A percentile compares a stretch with the other conserved stretches of the same genome.
Conservation (phyloP, 2,888 invertebrate genomes). For the Lucinisca nassula region DNA sequence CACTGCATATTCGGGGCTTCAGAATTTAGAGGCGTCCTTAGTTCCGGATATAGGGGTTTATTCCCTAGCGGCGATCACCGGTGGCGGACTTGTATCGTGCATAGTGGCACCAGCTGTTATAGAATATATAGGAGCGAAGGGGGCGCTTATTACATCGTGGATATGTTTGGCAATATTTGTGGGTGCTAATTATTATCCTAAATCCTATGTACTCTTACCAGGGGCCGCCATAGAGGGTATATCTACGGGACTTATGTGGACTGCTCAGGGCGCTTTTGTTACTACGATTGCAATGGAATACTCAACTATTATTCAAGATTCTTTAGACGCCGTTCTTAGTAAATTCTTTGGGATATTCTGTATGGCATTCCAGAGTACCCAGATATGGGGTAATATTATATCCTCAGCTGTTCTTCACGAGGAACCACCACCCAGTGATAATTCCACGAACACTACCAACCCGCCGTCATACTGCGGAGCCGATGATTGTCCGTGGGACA, state of each 20-base stretch:
- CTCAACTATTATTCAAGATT: constrained; percentile 63
- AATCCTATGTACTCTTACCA: constrained; percentile 70
- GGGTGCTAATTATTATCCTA: constrained; percentile 75
- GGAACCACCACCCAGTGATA: not conserved
- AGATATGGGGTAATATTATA: constrained; percentile 75
- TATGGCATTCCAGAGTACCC: constrained; percentile 77
- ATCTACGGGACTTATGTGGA: constrained; percentile 77
- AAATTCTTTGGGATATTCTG: constrained; percentile 76
- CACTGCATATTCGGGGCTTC: constrained; percentile 75
- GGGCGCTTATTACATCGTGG: constrained; percentile 73
- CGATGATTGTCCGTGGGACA: constrained; percentile 68
- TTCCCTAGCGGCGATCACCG: constrained; percentile 76
- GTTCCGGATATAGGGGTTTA: constrained; percentile 74
- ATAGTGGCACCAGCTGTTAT: constrained; percentile 76
- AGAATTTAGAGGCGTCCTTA: constrained; percentile 74
- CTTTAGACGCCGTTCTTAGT: constrained; percentile 70
- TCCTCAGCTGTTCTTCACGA: constrained; percentile 66
- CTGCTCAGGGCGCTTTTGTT: constrained; percentile 75
- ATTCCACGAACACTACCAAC: constrained; percentile 15
- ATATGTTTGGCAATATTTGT: constrained; percentile 72
- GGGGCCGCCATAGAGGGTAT: constrained; percentile 73
- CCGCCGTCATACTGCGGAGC: constrained; percentile 70
- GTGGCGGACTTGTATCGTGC: constrained; percentile 74
- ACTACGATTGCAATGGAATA: constrained; percentile 74
- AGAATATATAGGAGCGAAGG: constrained; percentile 71